Percentiles rank a stretch among this genome's conserved stretches.
Conservation (phyloP, 2,888 invertebrate species). For the Gymnosoma rotundatum region DNA sequence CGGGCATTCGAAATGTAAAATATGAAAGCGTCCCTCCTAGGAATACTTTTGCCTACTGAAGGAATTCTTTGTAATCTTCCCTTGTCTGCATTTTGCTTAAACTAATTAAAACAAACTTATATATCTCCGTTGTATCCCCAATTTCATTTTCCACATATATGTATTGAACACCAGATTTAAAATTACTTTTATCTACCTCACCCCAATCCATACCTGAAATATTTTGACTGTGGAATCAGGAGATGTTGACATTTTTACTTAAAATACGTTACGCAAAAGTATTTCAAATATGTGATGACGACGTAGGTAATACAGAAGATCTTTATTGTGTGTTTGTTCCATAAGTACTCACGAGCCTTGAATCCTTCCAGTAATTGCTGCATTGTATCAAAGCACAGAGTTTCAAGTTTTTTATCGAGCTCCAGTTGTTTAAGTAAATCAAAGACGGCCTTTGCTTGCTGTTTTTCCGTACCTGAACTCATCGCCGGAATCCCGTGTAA, state of each 20-base stretch:
- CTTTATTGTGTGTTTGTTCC: slow-evolving; percentile 3
- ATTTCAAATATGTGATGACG: slow-evolving; percentile 29
- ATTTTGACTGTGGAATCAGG: slow-evolving; percentile 3
- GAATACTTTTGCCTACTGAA: not conserved
- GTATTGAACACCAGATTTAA: slow-evolving; percentile 19
- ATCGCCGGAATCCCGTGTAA: no score
- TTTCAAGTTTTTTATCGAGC: not conserved
- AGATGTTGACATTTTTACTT: slow-evolving; percentile 1
- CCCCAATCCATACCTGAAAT: not conserved
- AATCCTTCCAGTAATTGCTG: not conserved
- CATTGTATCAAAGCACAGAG: not conserved
- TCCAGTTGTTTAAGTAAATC: slow-evolving; percentile 11
- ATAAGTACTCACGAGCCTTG: slow-evolving; percentile 9
- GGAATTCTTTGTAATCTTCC: slow-evolving; percentile 15
- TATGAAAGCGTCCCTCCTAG: slow-evolving; percentile 3
- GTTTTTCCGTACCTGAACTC: no score
- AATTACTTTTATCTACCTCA: no score
- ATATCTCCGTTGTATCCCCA: slow-evolving; percentile 23
- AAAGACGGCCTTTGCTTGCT: no score
- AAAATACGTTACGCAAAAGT: slow-evolving; percentile 6
- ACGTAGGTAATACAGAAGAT: slow-evolving; percentile 14
- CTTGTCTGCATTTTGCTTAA: slow-evolving; percentile 8
- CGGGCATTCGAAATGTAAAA: not conserved
- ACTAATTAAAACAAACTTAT: slow-evolving; percentile 10
- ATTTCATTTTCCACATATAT: slow-evolving; percentile 5